A percentile compares a stretch with the other conserved stretches of the same genome.
Evolutionary conservation across 2,113 vertebrate species (phyloP).

Genomic region (Pandion haliaetus): DNA sequence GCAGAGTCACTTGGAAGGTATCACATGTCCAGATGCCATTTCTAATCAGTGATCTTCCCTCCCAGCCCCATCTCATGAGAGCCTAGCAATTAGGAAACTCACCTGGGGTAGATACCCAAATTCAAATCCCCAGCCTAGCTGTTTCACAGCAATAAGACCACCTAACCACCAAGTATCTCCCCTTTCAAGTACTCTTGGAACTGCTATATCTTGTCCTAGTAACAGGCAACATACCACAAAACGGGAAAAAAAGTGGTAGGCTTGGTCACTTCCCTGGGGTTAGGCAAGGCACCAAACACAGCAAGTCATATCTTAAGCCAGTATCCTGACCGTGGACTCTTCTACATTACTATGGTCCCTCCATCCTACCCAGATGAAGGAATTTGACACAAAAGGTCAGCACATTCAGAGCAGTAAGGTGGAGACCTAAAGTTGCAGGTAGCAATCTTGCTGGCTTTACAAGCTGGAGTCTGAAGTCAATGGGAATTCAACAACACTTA

Average conservation of each 20-base stretch:
- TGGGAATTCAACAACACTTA: slow-evolving; percentile 20
- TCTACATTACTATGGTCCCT: not conserved
- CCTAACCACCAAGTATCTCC: not conserved
- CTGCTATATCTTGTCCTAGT: not conserved
- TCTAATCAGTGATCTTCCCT: not conserved
- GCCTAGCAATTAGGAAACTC: not conserved
- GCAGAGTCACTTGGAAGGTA: not conserved
- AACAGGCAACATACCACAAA: not conserved
- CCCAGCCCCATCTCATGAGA: not conserved
- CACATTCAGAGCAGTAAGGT: not conserved
- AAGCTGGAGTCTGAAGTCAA: not conserved
- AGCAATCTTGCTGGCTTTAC: not conserved
- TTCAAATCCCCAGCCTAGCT: not conserved
- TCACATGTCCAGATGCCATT: not conserved
- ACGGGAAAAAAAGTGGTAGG: not conserved
- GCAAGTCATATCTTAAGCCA: not conserved
- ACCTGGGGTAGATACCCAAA: not conserved
- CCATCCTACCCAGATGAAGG: not conserved
- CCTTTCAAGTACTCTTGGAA: not conserved
- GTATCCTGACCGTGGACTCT: not conserved
- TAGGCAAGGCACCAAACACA: not conserved
- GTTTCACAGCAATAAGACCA: not conserved
- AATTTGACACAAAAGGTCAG: not conserved
- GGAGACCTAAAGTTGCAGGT: not conserved
- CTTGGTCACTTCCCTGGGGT: not conserved